Evolutionary conservation across 2,888 invertebrate species (phyloP), one percentile per base, ranked within the genome.

Genomic region (Exephanes ischioxanthus): DNA sequence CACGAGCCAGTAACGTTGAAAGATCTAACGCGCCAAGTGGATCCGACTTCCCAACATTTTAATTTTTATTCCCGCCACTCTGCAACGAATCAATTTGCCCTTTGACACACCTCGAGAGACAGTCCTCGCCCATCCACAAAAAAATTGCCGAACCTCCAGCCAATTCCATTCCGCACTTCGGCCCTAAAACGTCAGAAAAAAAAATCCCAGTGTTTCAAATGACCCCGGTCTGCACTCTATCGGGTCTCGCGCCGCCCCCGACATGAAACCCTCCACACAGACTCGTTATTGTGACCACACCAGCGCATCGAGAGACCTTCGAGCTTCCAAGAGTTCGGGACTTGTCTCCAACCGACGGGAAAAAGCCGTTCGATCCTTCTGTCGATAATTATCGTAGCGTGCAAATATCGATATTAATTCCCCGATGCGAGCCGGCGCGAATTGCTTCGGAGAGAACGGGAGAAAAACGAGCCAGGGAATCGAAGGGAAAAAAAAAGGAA

Each of bases 311-410:
- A 33, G 7, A 63, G 58, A 63, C 16, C 16, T 22, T 9, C 37
- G 51, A 66, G 66, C 51, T n/a, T 9, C 11, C 63, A 33, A 63
- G 66, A 55, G 66, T 45, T 68, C 73, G n/a, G 22, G 45, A 61
- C 75, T 76, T 48, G 41, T 33, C 30, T 51, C 16, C 16, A 16
- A 26, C 33, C 61, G 61, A 30, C 30, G 30, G 30, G 61, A 63
- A 63, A 33, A 63, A 51, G 51, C 33, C 22, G 33, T 51, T 70
- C 48, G 51, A 41, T 33, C 71, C 37, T 37, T 61, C 53, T 66
- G 78, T 82, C 88, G 91, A 90, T 91, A 93, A 92, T 92, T 92
- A 91, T 91, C 90, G 92, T 88, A 89, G 89, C 91, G 92, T 90
- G 90, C 90, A 91, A 92, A 93, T 91, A 91, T 90, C 92, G 90